These are phyloP conservation scores for Gryon sp. DNA, from an alignment of 1,140 invertebrate genomes.

Conservation along the genomic window DNA sequence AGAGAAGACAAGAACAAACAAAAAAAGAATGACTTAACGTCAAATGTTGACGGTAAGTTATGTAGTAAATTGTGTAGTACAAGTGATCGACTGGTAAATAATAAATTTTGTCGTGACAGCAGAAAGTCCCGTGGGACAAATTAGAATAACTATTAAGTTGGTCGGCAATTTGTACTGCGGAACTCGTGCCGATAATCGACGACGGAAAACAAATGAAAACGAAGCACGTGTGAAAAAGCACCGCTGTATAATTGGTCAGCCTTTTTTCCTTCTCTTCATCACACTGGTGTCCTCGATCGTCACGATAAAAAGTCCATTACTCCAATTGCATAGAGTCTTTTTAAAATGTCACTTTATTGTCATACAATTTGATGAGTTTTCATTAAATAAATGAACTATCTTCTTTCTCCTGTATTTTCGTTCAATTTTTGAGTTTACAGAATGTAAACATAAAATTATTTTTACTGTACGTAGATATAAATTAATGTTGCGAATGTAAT, in stretches of 20 bases:
- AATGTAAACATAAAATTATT: no score
- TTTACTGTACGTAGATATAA: no score
- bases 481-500: no score
- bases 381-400: not conserved
- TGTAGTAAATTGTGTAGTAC: constrained; percentile 5
- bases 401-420: no score
- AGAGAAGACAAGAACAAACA: not conserved
- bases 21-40: not conserved
- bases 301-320: constrained; percentile 39
- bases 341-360: not conserved
- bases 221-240: constrained; percentile 18
- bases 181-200: constrained; percentile 37
- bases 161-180: constrained; percentile 29
- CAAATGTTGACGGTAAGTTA: constrained; percentile 2
- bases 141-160: constrained; percentile 46
- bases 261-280: constrained; percentile 35
- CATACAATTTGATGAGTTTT: not conserved
- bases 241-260: constrained; percentile 33
- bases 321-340: not conserved
- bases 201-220: constrained; percentile 25
- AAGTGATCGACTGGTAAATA: constrained; percentile 31
- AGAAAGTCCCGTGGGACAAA: constrained; percentile 26
- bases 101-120: constrained; percentile 29
- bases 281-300: constrained; percentile 17
- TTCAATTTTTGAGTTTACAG: no score